These are phyloP conservation scores for Gryon sp. DNA, from an alignment of 1,140 invertebrate species.

Conservation along the genomic window DNA sequence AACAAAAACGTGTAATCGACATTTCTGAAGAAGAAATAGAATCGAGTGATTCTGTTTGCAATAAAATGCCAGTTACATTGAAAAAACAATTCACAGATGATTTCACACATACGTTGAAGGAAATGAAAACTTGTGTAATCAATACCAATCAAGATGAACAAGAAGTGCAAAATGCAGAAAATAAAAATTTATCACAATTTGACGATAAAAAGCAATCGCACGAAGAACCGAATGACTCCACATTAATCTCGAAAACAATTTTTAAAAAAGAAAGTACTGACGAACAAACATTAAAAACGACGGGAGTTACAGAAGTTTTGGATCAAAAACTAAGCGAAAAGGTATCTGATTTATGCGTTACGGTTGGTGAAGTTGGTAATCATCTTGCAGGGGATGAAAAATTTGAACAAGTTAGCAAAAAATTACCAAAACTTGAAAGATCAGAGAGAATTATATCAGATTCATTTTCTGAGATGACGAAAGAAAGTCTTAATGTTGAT, in stretches of 20 bases:
- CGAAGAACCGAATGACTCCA: background rate
- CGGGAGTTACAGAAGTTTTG: slow-evolving; percentile 15
- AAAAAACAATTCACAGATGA: slow-evolving; percentile 54
- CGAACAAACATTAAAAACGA: slow-evolving; percentile 24
- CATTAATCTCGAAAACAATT: slow-evolving; percentile 3
- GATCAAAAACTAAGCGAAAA: slow-evolving; percentile 7
- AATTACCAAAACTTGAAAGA: slow-evolving; percentile 32
- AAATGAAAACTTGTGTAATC: background rate
- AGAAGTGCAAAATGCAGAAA: background rate
- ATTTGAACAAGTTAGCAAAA: slow-evolving; percentile 19
- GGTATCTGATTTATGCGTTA: slow-evolving; percentile 28
- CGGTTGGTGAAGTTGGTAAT: slow-evolving; percentile 20
- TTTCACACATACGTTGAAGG: slow-evolving; percentile 34
- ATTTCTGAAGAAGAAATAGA: slow-evolving; percentile 13
- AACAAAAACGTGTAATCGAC: slow-evolving; percentile 34
- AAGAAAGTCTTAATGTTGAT: slow-evolving; percentile 32
- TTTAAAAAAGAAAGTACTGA: slow-evolving; percentile 17
- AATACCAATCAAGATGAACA: background rate
- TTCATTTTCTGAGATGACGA: slow-evolving; percentile 15
- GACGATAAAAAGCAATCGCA: slow-evolving; percentile 15
- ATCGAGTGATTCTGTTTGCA: slow-evolving; percentile 6
- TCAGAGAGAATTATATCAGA: slow-evolving; percentile 36
- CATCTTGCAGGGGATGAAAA: slow-evolving; percentile 23
- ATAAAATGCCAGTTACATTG: background rate
- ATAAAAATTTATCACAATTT: background rate